phyloP scores from a whole-genome alignment of 2,113 vertebrate genomes.

The Aspiorhynchus laticeps region DNA sequence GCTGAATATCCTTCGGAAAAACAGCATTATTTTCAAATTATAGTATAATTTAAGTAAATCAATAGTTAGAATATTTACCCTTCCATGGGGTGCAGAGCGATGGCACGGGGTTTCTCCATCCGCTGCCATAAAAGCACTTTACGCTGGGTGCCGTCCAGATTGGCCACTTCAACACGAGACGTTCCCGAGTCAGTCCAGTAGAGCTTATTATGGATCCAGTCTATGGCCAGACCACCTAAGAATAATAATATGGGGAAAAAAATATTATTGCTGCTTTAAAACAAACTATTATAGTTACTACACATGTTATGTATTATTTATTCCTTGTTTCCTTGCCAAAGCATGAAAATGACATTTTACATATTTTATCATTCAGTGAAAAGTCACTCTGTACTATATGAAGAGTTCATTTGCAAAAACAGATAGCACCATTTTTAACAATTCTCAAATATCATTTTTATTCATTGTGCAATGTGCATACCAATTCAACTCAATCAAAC shows the following conservation, averaged over 20 bases:
- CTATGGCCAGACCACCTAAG: conserved; percentile 91
- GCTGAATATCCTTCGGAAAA: background rate
- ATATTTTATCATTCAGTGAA: no score
- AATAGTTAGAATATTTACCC: conserved; percentile 78
- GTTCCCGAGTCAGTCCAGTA: conserved; percentile 99
- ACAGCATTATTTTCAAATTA: background rate
- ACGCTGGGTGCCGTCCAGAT: conserved; percentile 91
- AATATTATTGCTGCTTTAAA: background rate
- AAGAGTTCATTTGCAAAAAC: no score
- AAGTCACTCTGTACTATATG: no score
- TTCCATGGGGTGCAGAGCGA: conserved; percentile 94
- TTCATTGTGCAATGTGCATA: no score
- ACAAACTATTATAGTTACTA: background rate
- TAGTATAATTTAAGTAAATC: background rate
- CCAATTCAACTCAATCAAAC: no score
- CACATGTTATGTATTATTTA: background rate
- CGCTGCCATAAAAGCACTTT: conserved; percentile 96
- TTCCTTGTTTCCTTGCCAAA: no score
- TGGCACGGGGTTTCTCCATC: conserved; percentile 95
- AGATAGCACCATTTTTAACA: no score
- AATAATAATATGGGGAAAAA: conserved; percentile 53
- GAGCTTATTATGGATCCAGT: conserved; percentile 98
- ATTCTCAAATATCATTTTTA: no score
- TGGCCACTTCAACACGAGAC: conserved; percentile 95
- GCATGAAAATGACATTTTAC: no score